These are phyloP conservation scores for Diarsia brunnea DNA, from an alignment of 2,888 invertebrate genomes.

Conservation along the genomic window DNA sequence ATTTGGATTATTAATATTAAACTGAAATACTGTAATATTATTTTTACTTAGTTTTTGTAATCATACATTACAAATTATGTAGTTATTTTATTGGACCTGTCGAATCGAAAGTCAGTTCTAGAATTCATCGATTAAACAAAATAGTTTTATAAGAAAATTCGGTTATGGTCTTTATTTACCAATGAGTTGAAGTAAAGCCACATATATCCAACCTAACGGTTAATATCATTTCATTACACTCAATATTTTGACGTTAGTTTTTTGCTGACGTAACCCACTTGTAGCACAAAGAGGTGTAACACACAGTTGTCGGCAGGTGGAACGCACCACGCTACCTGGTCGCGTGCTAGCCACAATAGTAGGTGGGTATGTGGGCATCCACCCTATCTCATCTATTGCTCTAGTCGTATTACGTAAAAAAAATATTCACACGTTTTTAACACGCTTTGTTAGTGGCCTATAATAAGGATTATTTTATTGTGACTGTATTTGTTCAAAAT, in stretches of 20 bases:
- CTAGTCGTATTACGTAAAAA: slow-evolving; percentile 36
- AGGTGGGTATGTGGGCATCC: slow-evolving; percentile 52
- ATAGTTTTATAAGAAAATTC: background rate
- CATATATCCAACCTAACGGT: background rate
- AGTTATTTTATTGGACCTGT: background rate
- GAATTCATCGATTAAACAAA: background rate
- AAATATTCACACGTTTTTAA: slow-evolving; percentile 63
- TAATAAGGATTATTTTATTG: slow-evolving; percentile 8
- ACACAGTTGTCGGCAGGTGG: slow-evolving; percentile 62
- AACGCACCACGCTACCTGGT: slow-evolving; percentile 70
- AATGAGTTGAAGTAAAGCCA: background rate
- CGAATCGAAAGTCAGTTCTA: background rate
- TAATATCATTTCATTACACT: slow-evolving; percentile 6
- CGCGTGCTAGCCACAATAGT: slow-evolving; percentile 73
- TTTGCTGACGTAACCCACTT: slow-evolving; percentile 64
- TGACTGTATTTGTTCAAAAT: background rate
- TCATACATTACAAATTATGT: background rate
- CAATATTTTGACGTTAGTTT: slow-evolving; percentile 53
- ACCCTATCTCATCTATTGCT: slow-evolving; percentile 63
- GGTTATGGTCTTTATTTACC: background rate
- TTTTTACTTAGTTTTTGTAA: background rate
- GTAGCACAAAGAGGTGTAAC: slow-evolving; percentile 56
- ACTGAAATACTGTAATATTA: background rate
- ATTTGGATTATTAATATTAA: background rate
- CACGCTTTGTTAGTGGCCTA: background rate